A percentile compares a stretch with the other conserved stretches of the same genome.
These are phyloP conservation scores for Hydrophis major DNA, from an alignment of 2,797 vertebrate genomes.

Conservation along the genomic window DNA sequence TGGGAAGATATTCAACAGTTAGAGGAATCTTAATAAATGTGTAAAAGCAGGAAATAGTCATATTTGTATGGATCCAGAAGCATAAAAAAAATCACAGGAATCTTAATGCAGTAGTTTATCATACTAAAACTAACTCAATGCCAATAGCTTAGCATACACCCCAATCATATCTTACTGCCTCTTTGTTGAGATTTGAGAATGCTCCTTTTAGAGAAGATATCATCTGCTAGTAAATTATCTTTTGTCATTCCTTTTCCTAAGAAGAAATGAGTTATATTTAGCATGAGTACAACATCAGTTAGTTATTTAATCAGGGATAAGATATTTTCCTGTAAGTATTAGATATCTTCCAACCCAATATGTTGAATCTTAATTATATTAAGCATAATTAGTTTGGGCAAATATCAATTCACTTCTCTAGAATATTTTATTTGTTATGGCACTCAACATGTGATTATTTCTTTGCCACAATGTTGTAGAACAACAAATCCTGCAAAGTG, in stretches of 20 bases:
- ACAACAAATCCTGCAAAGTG: background rate
- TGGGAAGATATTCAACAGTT: background rate
- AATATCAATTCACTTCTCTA: constrained; percentile 25
- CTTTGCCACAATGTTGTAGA: background rate
- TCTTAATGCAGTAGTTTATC: background rate
- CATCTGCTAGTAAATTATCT: background rate
- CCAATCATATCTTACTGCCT: constrained; percentile 1
- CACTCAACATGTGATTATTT: constrained; percentile 12
- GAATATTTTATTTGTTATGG: constrained; percentile 10
- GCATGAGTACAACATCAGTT: background rate
- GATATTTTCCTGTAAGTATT: constrained; percentile 35
- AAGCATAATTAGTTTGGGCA: constrained; percentile 34
- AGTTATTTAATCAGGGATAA: background rate
- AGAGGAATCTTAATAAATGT: constrained; percentile 10
- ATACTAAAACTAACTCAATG: background rate
- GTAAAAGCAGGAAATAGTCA: background rate
- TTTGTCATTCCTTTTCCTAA: background rate
- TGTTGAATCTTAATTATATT: constrained; percentile 7
- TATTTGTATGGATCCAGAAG: background rate
- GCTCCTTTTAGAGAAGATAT: background rate
- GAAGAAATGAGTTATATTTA: background rate
- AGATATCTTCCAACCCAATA: constrained; percentile 10
- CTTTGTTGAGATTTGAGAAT: background rate
- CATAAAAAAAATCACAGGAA: background rate
- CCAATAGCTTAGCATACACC: background rate